Evolutionary conservation across 2,888 invertebrate genomes (phyloP).

Genomic region (Dendrolimus houi): DNA sequence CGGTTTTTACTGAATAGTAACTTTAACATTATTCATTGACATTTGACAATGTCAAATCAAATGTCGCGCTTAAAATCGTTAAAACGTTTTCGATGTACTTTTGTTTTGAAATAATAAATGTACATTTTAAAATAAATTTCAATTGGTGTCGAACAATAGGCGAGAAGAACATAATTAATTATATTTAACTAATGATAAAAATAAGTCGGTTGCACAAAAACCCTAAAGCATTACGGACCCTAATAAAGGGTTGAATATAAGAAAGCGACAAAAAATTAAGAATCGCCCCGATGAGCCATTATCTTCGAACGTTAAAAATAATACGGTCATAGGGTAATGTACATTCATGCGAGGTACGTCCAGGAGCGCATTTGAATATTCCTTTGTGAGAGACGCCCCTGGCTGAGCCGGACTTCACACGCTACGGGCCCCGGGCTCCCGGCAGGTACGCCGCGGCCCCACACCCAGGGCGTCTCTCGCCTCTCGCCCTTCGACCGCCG

Average conservation of each 20-base stretch:
- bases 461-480: constrained; percentile 5
- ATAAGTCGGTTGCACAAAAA: constrained; percentile 60
- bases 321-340: constrained; percentile 73
- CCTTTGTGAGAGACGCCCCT: constrained; percentile 49
- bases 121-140: not conserved
- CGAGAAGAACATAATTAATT: constrained; percentile 14
- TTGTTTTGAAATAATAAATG: too few relatives aligned
- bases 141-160: constrained; percentile 1
- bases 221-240: constrained; percentile 66
- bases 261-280: constrained; percentile 71
- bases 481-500: constrained; percentile 17
- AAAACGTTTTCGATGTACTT: too few relatives aligned
- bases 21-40: too few relatives aligned
- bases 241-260: constrained; percentile 60
- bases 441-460: constrained; percentile 33
- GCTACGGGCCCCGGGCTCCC: constrained; percentile 29
- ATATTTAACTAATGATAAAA: constrained; percentile 12
- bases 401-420: constrained; percentile 72
- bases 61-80: too few relatives aligned
- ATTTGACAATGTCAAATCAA: too few relatives aligned
- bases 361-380: constrained; percentile 73
- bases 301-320: constrained; percentile 74
- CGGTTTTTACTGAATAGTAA: too few relatives aligned
- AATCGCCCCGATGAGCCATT: constrained; percentile 75
- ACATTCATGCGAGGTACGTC: constrained; percentile 71